Evolutionary conservation across 2,113 vertebrate species (phyloP).

Genomic region (Murina feae): DNA sequence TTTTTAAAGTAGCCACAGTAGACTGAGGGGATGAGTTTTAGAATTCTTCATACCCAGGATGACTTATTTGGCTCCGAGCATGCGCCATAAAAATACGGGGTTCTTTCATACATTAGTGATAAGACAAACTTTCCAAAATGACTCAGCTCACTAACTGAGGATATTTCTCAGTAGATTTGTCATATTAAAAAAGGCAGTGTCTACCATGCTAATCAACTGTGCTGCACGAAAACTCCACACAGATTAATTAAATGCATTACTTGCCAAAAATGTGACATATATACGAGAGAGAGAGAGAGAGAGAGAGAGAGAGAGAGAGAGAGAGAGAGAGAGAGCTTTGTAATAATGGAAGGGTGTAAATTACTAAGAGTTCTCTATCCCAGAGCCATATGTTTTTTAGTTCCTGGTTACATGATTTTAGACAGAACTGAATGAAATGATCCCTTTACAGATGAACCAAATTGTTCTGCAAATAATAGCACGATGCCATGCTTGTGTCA

Average conservation of each 20-base stretch:
- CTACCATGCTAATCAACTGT: slow-evolving; percentile 78
- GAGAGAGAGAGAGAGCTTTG: neutral
- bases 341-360: neutral
- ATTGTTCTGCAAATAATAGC: slow-evolving; percentile 31
- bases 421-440: slow-evolving; percentile 52
- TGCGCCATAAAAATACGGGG: slow-evolving; percentile 57
- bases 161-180: slow-evolving; percentile 79
- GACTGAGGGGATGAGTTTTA: neutral
- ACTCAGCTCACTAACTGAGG: slow-evolving; percentile 78
- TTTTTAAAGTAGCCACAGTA: neutral
- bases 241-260: slow-evolving; percentile 79
- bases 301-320: no score
- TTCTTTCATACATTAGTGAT: slow-evolving; percentile 74
- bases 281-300: neutral
- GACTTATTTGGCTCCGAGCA: slow-evolving; percentile 63
- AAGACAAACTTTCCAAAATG: slow-evolving; percentile 80
- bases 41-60: neutral
- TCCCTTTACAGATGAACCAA: slow-evolving; percentile 42
- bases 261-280: slow-evolving; percentile 22
- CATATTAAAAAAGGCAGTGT: slow-evolving; percentile 79
- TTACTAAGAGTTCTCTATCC: neutral
- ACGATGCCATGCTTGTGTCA: neutral
- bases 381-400: neutral
- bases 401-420: slow-evolving; percentile 61
- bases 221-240: slow-evolving; percentile 75